A percentile compares a stretch with the other conserved stretches of the same genome.
These are phyloP conservation scores for Microcebus ravelobensis DNA, from an alignment of 2,113 vertebrate genomes.

Conservation along the genomic window DNA sequence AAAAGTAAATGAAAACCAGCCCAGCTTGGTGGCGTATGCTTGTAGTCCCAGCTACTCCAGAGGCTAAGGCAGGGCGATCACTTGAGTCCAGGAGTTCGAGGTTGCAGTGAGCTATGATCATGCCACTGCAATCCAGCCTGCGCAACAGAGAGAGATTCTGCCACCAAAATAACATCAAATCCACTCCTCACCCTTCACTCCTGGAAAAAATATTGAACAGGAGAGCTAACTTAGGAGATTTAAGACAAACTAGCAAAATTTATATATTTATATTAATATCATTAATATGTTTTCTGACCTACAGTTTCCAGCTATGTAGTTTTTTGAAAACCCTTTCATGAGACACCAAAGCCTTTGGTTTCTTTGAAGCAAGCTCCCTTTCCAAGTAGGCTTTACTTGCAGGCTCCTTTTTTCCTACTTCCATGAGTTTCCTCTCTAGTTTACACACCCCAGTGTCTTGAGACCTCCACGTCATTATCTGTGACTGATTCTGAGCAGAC, in stretches of 20 bases:
- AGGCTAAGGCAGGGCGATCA: too few species aligned
- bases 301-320: background rate
- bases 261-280: conserved; percentile 41
- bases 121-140: too few species aligned
- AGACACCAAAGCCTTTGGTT: conserved; percentile 31
- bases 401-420: background rate
- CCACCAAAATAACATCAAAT: background rate
- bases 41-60: too few species aligned
- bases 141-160: too few species aligned
- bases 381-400: background rate
- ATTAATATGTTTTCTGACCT: conserved; percentile 46
- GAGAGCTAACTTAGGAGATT: conserved; percentile 48
- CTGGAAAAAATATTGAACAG: background rate
- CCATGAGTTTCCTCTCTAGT: background rate
- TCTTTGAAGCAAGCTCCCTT: conserved; percentile 28
- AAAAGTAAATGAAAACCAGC: too few species aligned
- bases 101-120: too few species aligned
- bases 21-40: too few species aligned
- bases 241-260: conserved; percentile 45
- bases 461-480: background rate
- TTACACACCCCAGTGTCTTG: background rate
- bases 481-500: background rate
- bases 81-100: too few species aligned
- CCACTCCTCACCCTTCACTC: background rate
- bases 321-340: conserved; percentile 55